Evolutionary conservation across 2,113 vertebrate species (phyloP).

Genomic region (Saimiri boliviensis): DNA sequence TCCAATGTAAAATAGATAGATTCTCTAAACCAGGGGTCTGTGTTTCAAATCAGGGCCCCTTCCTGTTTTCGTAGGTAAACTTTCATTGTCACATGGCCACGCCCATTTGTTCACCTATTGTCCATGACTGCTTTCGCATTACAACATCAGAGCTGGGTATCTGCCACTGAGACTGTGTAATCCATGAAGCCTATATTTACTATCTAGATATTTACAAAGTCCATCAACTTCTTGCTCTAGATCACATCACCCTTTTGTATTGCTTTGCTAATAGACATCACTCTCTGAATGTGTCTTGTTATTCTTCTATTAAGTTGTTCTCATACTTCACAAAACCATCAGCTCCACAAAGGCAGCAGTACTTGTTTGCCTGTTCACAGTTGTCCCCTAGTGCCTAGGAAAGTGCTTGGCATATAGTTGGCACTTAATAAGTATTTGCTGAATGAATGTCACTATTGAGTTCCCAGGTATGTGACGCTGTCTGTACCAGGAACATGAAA

Average conservation of each 20-base stretch:
- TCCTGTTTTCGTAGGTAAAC: neutral
- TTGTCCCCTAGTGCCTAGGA: neutral
- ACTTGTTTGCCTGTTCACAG: neutral
- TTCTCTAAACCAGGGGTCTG: neutral
- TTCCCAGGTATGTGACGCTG: neutral
- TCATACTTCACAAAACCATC: neutral
- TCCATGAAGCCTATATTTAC: neutral
- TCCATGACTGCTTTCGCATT: neutral
- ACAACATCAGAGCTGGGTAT: neutral
- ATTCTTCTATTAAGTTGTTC: neutral
- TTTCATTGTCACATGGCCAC: neutral
- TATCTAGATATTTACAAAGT: neutral
- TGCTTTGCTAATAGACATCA: neutral
- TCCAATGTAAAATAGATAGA: neutral
- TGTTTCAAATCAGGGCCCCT: neutral
- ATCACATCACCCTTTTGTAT: neutral
- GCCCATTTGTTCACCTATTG: neutral
- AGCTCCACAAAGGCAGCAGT: neutral
- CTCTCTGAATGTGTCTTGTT: neutral
- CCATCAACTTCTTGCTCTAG: neutral
- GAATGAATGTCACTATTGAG: neutral
- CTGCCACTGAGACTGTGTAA: neutral
- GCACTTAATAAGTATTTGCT: neutral
- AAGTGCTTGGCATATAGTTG: neutral
- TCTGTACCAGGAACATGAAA: neutral